Evolutionary conservation across 2,888 invertebrate species (phyloP), one percentile per base, ranked within the genome.

Genomic region (Merodon equestris): DNA sequence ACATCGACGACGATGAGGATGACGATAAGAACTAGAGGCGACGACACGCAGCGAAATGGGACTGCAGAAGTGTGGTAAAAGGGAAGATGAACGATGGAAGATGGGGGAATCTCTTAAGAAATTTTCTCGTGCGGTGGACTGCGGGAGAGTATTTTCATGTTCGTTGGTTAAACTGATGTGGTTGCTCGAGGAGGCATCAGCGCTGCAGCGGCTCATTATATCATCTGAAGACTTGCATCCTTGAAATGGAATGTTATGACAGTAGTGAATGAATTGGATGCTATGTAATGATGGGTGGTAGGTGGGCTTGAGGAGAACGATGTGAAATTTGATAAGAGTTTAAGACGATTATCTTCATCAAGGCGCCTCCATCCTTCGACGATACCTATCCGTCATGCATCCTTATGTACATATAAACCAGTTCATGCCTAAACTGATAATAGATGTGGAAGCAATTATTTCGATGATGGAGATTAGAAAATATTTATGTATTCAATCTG

Each of bases 401-500:
- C n/a, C 2, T 27, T 27, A 27, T 4, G 27, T 27, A 27, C 7
- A 27, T 7, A 4, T 27, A 7, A 7, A 2, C 27, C 3, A 7
- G 7, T 27, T 45, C 38, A 44, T 40, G 10, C 17, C 13, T 1
- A n/a, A n/a, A n/a, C 19, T 27, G 44, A 18, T 38, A 47, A 34
- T 14, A 60, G 48, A 56, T 45, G 67, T 67, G 60, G 60, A 67
- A 61, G 67, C 61, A 57, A 68, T 74, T 63, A 68, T 68, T 57
- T 68, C 57, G 57, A 19, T 47, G 63, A 70, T 63, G 53, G 63
- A 63, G 63, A 73, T 67, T 63, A 51, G 51, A 51, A 68, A 75
- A 68, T 70, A 53, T 75, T 70, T 64, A 63, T 74, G 61, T 51
- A 40, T 68, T 68, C 60, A 61, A 56, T 57, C 61, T 40, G 18